These are phyloP conservation scores for Actinostola sp. DNA, from an alignment of 92 coral and sea anemone genomes.

Conservation along the genomic window DNA sequence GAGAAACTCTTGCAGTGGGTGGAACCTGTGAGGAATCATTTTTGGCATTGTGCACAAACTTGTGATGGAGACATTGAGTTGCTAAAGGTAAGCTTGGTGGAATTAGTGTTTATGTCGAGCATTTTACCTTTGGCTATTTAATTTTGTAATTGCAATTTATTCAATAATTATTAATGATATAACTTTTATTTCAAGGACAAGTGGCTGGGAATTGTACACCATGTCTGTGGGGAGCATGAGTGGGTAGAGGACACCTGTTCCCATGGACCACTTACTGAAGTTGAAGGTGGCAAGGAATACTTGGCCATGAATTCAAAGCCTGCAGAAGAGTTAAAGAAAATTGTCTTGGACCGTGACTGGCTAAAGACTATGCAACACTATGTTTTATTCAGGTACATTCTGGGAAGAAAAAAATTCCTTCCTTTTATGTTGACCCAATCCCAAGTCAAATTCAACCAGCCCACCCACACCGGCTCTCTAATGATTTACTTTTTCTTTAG, in stretches of 20 bases:
- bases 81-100: conserved; percentile 51
- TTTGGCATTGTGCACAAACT: conserved; percentile 70
- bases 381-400: conserved; percentile 54
- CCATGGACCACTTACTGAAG: conserved; percentile 66
- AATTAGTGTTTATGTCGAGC: neutral
- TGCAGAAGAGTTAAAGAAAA: conserved; percentile 52
- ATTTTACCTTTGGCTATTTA: neutral
- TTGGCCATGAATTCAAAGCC: conserved; percentile 49
- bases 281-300: conserved; percentile 40
- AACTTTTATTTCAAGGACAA: no score
- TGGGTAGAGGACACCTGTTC: conserved; percentile 65
- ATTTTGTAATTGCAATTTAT: neutral
- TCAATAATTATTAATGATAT: conserved; percentile 11
- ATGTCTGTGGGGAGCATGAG: conserved; percentile 68
- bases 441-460: no score
- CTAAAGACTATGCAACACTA: conserved; percentile 40
- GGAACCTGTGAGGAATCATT: conserved; percentile 63
- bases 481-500: no score
- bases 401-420: neutral
- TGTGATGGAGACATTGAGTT: conserved; percentile 57
- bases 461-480: no score
- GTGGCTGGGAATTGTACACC: conserved; percentile 62
- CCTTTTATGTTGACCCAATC: no score
- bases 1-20: conserved; percentile 55
- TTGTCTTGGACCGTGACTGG: conserved; percentile 57